These are phyloP conservation scores for Catharus fuscescens DNA, from an alignment of 2,113 vertebrate genomes.

Conservation along the genomic window DNA sequence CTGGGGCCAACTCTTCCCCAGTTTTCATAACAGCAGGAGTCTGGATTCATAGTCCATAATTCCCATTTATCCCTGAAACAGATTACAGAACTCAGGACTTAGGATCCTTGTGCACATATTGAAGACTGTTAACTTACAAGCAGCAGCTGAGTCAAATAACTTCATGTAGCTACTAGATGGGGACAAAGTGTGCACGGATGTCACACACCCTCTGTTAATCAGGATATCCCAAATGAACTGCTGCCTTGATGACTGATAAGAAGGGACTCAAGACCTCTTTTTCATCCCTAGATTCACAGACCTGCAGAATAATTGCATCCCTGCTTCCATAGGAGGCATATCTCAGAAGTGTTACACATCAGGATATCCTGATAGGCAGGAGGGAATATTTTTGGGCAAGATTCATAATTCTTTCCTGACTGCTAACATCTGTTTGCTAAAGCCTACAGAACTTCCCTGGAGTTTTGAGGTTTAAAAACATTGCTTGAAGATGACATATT, in stretches of 20 bases:
- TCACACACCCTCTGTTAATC: not conserved
- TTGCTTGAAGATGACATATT: constrained; percentile 78
- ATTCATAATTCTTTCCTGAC: constrained; percentile 70
- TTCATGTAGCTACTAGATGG: not conserved
- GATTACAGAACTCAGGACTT: not conserved
- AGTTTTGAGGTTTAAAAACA: constrained; percentile 79
- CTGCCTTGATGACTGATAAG: not conserved
- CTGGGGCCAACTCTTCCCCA: not conserved
- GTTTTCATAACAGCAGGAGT: not conserved
- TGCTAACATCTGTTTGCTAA: constrained; percentile 81
- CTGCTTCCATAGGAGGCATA: not conserved
- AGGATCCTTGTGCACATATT: not conserved
- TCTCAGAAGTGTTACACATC: constrained; percentile 8
- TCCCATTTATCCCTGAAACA: not conserved
- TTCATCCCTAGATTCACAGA: not conserved
- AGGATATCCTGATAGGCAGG: constrained; percentile 63
- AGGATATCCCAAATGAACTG: not conserved
- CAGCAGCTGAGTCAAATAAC: not conserved
- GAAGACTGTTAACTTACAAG: not conserved
- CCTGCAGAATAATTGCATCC: not conserved
- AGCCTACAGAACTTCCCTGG: constrained; percentile 73
- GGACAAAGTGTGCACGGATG: not conserved
- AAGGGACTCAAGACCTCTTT: not conserved
- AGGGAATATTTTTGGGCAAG: constrained; percentile 71
- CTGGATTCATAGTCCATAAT: not conserved